These are phyloP conservation scores for Drosophila robusta DNA, from an alignment of 2,888 invertebrate genomes.

Conservation along the genomic window DNA sequence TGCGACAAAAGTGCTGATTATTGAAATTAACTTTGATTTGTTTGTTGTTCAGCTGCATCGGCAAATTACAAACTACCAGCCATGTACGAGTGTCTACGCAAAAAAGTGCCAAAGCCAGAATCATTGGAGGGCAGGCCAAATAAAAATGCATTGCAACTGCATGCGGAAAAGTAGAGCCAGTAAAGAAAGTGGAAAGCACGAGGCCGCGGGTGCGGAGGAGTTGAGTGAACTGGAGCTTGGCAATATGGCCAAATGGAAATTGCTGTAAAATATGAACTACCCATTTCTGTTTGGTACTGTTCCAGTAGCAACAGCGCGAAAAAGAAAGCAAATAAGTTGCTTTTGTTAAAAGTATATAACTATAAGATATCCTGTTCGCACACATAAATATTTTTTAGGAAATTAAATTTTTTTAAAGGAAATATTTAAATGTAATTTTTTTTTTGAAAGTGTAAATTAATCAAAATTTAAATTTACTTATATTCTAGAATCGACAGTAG, in stretches of 20 bases:
- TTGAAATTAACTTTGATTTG: slow-evolving; percentile 77
- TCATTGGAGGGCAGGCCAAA: slow-evolving; percentile 19
- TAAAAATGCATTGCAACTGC: slow-evolving; percentile 45
- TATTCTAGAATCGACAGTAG: no score
- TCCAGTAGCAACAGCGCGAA: slow-evolving; percentile 46
- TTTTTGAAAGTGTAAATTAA: no score
- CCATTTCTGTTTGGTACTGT: slow-evolving; percentile 69
- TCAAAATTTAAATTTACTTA: no score
- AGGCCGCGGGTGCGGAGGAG: background rate
- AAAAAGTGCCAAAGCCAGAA: slow-evolving; percentile 2
- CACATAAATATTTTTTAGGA: no score
- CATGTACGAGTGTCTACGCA: slow-evolving; percentile 1
- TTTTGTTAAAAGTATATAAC: background rate
- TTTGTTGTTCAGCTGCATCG: slow-evolving; percentile 53
- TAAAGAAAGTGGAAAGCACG: slow-evolving; percentile 26
- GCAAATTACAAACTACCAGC: slow-evolving; percentile 36
- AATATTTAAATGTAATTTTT: no score
- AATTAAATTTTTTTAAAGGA: no score
- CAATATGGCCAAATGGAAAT: slow-evolving; percentile 81
- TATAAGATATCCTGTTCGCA: slow-evolving; percentile 7
- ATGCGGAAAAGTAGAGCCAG: slow-evolving; percentile 8
- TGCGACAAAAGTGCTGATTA: slow-evolving; percentile 77
- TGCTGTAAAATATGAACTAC: slow-evolving; percentile 79
- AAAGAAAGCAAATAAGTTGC: slow-evolving; percentile 38
- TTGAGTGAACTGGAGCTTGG: slow-evolving; percentile 39